Evolutionary conservation across 2,888 invertebrate genomes (phyloP).

Genomic region (Nomada lathburiana): DNA sequence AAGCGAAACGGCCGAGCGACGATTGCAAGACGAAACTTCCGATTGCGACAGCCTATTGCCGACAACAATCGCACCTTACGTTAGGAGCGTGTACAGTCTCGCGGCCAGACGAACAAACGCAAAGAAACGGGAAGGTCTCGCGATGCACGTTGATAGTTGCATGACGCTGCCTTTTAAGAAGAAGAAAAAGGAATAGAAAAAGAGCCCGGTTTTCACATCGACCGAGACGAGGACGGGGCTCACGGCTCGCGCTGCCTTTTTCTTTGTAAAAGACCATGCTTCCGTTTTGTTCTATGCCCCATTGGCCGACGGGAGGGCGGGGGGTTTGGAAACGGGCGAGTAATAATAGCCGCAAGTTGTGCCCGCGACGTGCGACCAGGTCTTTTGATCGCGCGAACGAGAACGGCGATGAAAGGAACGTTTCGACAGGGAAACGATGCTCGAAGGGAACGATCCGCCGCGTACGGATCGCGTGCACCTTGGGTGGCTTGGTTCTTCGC

Average conservation of each 20-base stretch:
- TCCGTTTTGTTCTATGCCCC: constrained; percentile 54
- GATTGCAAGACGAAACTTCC: constrained; percentile 83
- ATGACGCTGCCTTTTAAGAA: constrained; percentile 50
- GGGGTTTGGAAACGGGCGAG: constrained; percentile 48
- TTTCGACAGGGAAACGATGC: constrained; percentile 28
- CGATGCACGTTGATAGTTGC: constrained; percentile 62
- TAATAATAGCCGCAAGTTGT: constrained; percentile 56
- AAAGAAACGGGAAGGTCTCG: constrained; percentile 57
- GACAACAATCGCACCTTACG: constrained; percentile 83
- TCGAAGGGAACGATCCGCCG: constrained; percentile 20
- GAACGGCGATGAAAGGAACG: constrained; percentile 49
- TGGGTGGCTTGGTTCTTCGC: neutral
- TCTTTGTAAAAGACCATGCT: constrained; percentile 53
- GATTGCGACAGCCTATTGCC: constrained; percentile 81
- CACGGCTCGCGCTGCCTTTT: constrained; percentile 37
- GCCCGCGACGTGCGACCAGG: constrained; percentile 50
- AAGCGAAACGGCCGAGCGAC: constrained; percentile 77
- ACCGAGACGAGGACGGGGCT: constrained; percentile 58
- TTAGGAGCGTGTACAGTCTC: constrained; percentile 69
- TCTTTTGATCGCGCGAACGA: constrained; percentile 49
- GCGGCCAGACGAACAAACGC: constrained; percentile 49
- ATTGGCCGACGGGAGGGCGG: neutral
- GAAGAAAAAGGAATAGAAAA: constrained; percentile 23
- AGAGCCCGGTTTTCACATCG: constrained; percentile 56
- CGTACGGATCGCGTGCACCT: neutral